phyloP scores from a whole-genome alignment of 2,888 invertebrate species.

The Luperina nickerlii region DNA sequence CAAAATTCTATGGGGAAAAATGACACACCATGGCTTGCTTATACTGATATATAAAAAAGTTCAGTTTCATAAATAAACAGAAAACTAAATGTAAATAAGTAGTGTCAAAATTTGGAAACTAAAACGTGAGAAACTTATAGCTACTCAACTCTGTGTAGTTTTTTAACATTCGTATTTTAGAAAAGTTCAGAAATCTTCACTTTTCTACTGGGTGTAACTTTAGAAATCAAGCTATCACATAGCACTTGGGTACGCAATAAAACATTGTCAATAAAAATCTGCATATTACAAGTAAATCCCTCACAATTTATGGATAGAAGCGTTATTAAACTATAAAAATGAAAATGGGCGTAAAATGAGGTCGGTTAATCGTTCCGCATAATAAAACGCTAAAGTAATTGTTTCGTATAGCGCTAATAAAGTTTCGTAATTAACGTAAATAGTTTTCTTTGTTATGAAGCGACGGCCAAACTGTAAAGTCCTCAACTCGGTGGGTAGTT shows the following conservation, averaged over 20 bases:
- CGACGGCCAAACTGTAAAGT: slow-evolving; percentile 43
- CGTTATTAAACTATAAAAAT: slow-evolving; percentile 66
- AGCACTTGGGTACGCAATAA: slow-evolving; percentile 39
- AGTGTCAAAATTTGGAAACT: background rate
- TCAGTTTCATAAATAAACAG: too few species aligned
- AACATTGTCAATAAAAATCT: slow-evolving; percentile 73
- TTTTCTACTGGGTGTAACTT: background rate
- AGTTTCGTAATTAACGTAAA: slow-evolving; percentile 61
- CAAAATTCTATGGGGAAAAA: too few species aligned
- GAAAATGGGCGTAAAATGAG: slow-evolving; percentile 64
- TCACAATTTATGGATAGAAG: slow-evolving; percentile 64
- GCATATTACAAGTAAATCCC: slow-evolving; percentile 71
- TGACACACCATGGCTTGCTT: too few species aligned
- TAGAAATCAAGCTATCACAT: background rate
- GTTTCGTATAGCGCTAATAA: slow-evolving; percentile 60
- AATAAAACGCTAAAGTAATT: slow-evolving; percentile 61
- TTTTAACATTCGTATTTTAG: background rate
- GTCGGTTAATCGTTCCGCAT: slow-evolving; percentile 59
- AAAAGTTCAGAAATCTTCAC: background rate
- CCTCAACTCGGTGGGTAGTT: slow-evolving; percentile 43
- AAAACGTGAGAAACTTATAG: background rate
- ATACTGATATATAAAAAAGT: too few species aligned
- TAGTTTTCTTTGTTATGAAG: slow-evolving; percentile 60
- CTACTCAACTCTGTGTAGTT: background rate
- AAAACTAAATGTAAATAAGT: too few species aligned